Evolutionary conservation across 2,888 invertebrate species (phyloP).

Genomic region (Coremacera marginata): DNA sequence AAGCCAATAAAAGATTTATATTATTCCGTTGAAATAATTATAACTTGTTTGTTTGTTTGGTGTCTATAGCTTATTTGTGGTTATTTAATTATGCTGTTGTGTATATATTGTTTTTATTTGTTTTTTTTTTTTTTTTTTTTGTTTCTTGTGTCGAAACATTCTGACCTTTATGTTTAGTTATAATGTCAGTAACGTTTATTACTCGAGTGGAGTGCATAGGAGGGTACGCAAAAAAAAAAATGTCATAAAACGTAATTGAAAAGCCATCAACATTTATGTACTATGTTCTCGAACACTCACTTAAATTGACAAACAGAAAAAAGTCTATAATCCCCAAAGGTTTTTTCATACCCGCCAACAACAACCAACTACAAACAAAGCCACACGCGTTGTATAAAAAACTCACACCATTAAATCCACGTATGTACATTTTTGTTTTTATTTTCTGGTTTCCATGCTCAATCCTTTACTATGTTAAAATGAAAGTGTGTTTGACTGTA

Average conservation of each 20-base stretch:
- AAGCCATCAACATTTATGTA: conserved; percentile 53
- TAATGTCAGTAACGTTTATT: background rate
- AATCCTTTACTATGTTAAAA: background rate
- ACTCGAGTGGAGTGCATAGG: background rate
- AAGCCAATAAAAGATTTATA: too few relatives aligned
- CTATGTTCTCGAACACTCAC: conserved; percentile 49
- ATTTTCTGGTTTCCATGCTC: background rate
- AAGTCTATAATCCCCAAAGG: conserved; percentile 44
- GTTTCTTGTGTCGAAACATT: too few relatives aligned
- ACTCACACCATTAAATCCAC: background rate
- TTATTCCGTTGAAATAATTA: too few relatives aligned
- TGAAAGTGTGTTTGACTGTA: background rate
- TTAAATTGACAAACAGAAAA: conserved; percentile 51
- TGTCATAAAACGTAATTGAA: conserved; percentile 55
- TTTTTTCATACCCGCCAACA: background rate
- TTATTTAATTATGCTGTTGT: too few relatives aligned
- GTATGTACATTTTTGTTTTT: background rate
- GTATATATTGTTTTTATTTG: too few relatives aligned
- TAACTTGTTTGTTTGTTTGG: too few relatives aligned
- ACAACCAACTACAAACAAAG: background rate
- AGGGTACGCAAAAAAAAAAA: conserved; percentile 44
- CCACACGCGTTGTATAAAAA: background rate
- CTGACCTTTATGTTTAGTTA: too few relatives aligned
- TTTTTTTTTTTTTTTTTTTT: too few relatives aligned
- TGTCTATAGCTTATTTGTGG: too few relatives aligned